Percentiles rank a stretch among this genome's conserved stretches.
phyloP scores from a whole-genome alignment of 2,113 vertebrate genomes.

The Sterna hirundo region DNA sequence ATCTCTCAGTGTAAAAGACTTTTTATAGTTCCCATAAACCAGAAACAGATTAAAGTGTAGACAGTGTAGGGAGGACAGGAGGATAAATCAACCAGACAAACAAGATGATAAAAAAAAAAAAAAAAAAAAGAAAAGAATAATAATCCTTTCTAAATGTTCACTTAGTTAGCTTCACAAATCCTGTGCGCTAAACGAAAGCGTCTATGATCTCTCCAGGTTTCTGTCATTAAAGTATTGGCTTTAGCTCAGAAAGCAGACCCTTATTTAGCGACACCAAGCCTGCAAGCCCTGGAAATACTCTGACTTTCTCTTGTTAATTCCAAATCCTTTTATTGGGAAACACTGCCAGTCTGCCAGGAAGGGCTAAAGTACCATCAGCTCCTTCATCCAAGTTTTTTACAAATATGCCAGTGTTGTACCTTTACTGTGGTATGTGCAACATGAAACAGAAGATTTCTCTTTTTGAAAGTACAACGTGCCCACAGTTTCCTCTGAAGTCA shows the following conservation, averaged over 20 bases:
- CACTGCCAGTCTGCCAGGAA: neutral
- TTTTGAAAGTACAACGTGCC: neutral
- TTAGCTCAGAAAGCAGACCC: neutral
- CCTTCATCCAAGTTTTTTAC: neutral
- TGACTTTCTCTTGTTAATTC: neutral
- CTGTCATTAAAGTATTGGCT: neutral
- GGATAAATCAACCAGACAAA: slow-evolving; percentile 69
- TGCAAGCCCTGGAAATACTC: neutral
- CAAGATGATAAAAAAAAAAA: slow-evolving; percentile 20
- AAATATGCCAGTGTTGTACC: neutral
- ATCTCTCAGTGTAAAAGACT: slow-evolving; percentile 67
- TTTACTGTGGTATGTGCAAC: neutral
- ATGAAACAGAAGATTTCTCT: neutral
- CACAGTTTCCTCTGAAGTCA: neutral
- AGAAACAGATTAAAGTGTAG: slow-evolving; percentile 71
- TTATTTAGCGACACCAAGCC: neutral
- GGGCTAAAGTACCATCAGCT: neutral
- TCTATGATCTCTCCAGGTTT: neutral
- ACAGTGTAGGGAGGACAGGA: slow-evolving; percentile 32
- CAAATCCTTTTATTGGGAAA: neutral
- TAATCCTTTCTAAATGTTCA: neutral
- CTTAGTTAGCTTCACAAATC: slow-evolving; percentile 19
- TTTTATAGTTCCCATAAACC: slow-evolving; percentile 73
- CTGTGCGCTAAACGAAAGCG: neutral
- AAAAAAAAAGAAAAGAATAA: neutral